Conservation (phyloP, 1,140 invertebrate species). For the Leptestheria dahalacensis region DNA sequence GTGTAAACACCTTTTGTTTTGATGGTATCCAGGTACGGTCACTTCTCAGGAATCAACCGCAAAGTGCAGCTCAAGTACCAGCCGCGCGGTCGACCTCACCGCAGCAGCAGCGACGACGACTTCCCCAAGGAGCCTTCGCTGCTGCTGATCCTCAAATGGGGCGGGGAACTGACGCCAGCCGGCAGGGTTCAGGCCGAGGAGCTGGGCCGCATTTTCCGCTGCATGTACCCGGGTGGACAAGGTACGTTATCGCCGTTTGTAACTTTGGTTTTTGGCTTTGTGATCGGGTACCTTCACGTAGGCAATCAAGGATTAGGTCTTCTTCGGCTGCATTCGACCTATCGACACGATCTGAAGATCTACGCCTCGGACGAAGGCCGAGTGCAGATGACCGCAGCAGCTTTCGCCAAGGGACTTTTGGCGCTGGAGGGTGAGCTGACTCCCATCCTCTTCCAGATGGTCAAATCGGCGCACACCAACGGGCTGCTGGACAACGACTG, state of each 20-base stretch:
- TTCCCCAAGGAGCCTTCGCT: conserved; percentile 70
- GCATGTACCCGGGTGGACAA: conserved; percentile 78
- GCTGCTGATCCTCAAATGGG: conserved; percentile 96
- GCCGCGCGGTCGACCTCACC: conserved; percentile 78
- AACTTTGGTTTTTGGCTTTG: conserved; percentile 30
- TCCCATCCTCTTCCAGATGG: conserved; percentile 98
- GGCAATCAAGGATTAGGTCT: conserved; percentile 84
- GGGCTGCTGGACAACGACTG: conserved; percentile 95
- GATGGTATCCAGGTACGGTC: conserved; percentile 69
- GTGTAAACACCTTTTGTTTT: not conserved
- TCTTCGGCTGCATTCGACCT: conserved; percentile 89
- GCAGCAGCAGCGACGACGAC: conserved; percentile 88
- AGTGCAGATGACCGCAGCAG: conserved; percentile 98
- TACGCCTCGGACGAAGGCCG: conserved; percentile 98
- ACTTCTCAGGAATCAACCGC: conserved; percentile 98
- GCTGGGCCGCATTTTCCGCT: conserved; percentile 90
- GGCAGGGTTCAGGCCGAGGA: conserved; percentile 94
- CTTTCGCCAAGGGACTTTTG: conserved; percentile 93
- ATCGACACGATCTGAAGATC: conserved; percentile 96
- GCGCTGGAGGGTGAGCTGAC: conserved; percentile 96
- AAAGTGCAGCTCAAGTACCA: conserved; percentile 99
- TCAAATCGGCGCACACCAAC: conserved; percentile 98
- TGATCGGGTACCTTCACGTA: no score
- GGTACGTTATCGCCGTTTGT: conserved; percentile 21
- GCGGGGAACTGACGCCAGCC: conserved; percentile 95